Evolutionary conservation across 2,113 vertebrate genomes (phyloP), one percentile per base, ranked within the genome.

Genomic region (Sapajus apella): DNA sequence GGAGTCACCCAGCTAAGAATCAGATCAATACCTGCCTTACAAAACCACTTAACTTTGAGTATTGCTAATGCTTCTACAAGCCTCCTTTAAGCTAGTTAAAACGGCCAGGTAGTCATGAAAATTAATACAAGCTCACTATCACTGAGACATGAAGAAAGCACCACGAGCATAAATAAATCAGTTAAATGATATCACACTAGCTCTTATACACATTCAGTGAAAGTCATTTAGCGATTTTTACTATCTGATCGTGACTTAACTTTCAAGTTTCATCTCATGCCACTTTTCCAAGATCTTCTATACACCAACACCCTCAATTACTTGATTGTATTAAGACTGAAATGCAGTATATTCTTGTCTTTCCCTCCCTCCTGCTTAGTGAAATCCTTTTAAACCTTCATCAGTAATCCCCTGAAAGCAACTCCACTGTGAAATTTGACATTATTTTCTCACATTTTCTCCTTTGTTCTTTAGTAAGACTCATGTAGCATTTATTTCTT

Each of bases 1-100:
- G 82, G 86, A 94, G 85, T 94, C 43, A 91, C 16, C 37, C 79
- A 70, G 40, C 89, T 93, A 89, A 96, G 73, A 94, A 96, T 64
- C 40, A 87, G 96, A 97, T 97, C 91, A 95, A 97, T 97, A 97
- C 20, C 40, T 91, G 30, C 40, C 80, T 96, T 95, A 82, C n/a
- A 94, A 95, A 84, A 81, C 52, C 94, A 73, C 94, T 94, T 96
- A 94, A 94, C 73, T 40, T 91, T 95, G 77, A 96, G 61, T 93
- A 87, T 37, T 83, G 7, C 20, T 95, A 95, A 97, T 95, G 30
- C 73, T 82, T 86, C 27, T 73, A n/a, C 47, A 95, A 94, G 61
- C 23, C 55, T 82, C 61, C 50, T 92, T 66, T 91, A 95, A 96
- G 91, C 83, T 89, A 90, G 77, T 97, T 95, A 94, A 84, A 94